Evolutionary conservation across 1,140 invertebrate genomes (phyloP), one percentile per base, ranked within the genome.

Genomic region (Ctenoplectra terminalis): DNA sequence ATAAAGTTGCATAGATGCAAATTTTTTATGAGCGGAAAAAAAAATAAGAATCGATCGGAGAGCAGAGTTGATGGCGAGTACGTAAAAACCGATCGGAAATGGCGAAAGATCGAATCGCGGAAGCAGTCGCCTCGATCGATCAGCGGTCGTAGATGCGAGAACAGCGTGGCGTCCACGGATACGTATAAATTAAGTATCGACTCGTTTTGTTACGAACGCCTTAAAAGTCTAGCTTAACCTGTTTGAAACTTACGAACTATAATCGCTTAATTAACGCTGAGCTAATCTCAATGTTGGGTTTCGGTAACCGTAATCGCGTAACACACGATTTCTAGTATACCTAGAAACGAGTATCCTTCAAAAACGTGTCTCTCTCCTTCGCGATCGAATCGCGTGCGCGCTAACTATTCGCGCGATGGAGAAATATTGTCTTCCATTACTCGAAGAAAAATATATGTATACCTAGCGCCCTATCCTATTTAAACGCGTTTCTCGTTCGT

Each of bases 341-440:
- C 72, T 78, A 81, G 58, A 84, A 84, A 74, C 20, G 72, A 85
- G 70, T 73, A 74, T 86, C 56, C 43, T 17, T 77, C 69, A 63
- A 52, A 67, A 81, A 66, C 56, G 56, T 46, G 26, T 69, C 6
- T 15, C 23, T 67, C 37, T 66, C 52, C 26, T 15, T 54, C 34
- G 52, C 34, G 40, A n/a, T 61, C 66, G 64, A 72, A 54, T 86
- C 78, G 60, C 60, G 52, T 43, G 31, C 26, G 71, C 48, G 37
- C 79, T 75, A 84, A 83, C 84, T 80, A 86, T 88, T 87, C 87
- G 88, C 88, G 85, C 88, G 89, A 91, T 90, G 89, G 86, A 90
- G 88, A 91, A 93, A 93, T 93, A 93, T 93, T 93, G 92, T 93
- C 92, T 91, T 93, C 90, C 88, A 88, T 93, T 90, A 89, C 88